phyloP scores from a whole-genome alignment of 37 sponge, comb jelly and placozoan species.

The Lycopodina hypogea region DNA sequence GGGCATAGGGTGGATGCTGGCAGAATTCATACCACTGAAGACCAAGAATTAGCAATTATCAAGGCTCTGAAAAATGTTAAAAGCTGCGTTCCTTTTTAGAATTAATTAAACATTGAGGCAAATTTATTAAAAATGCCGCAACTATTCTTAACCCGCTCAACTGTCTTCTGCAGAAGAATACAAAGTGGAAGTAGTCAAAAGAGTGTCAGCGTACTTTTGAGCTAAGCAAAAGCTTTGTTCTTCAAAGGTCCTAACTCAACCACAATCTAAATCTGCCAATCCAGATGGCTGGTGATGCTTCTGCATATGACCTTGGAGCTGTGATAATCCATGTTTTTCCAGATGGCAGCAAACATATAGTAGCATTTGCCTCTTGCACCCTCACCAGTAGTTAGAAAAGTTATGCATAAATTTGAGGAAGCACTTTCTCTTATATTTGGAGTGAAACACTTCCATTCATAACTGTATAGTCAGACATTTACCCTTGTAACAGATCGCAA shows the following conservation, averaged over 20 bases:
- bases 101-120: neutral
- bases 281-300: slow-evolving; percentile 8
- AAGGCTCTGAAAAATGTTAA: slow-evolving; percentile 23
- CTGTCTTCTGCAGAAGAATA: no score
- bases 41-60: slow-evolving; percentile 5
- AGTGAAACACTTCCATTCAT: no score
- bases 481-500: slow-evolving; percentile 1
- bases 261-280: neutral
- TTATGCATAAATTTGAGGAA: no score
- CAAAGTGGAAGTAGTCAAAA: no score
- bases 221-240: no score
- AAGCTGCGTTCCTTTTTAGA: neutral
- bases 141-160: no score
- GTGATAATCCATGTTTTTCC: neutral
- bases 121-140: slow-evolving; percentile 1
- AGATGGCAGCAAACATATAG: neutral
- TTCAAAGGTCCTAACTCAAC: neutral
- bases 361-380: no score
- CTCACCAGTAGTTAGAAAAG: no score
- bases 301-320: no score
- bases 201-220: no score
- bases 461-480: neutral
- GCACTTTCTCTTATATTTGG: no score
- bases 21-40: slow-evolving; percentile 13
- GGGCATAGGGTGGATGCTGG: no score